A percentile compares a stretch with the other conserved stretches of the same genome.
Conservation (phyloP, 2,113 vertebrate genomes). For the Pelmatolapia mariae region DNA sequence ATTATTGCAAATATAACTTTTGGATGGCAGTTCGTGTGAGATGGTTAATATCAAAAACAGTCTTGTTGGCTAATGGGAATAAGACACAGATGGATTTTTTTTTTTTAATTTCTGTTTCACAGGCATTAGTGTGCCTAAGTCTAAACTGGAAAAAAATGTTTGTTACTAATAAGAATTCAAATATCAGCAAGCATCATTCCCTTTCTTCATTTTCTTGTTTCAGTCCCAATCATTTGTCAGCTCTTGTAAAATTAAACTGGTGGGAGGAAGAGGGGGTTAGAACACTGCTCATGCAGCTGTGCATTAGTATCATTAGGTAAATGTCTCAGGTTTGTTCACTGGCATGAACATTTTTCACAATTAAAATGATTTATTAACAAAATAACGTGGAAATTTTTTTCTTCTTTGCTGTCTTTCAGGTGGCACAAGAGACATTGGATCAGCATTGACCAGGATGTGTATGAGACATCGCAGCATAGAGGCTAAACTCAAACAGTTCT, state of each 20-base stretch:
- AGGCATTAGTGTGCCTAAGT: not conserved
- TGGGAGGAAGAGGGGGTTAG: not conserved
- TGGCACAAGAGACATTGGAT: constrained; percentile 92
- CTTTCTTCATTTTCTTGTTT: not conserved
- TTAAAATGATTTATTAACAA: not conserved
- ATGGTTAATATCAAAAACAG: not conserved
- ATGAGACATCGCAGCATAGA: constrained; percentile 98
- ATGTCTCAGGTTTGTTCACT: not conserved
- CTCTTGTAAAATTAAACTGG: not conserved
- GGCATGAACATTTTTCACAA: not conserved
- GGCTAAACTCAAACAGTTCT: constrained; percentile 93
- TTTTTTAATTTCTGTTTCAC: not conserved
- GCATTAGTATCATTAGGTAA: not conserved
- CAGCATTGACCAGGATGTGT: constrained; percentile 93
- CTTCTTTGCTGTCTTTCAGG: constrained; percentile 68
- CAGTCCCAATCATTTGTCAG: not conserved
- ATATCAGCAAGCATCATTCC: not conserved
- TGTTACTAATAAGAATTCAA: not conserved
- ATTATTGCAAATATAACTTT: not conserved
- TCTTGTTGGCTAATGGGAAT: not conserved
- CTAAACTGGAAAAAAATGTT: not conserved
- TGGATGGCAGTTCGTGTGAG: not conserved
- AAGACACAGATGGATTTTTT: not conserved
- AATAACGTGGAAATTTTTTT: not conserved
- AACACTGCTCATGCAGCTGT: not conserved